phyloP scores from a whole-genome alignment of 2,113 vertebrate species.

The Archocentrus centrarchus region DNA sequence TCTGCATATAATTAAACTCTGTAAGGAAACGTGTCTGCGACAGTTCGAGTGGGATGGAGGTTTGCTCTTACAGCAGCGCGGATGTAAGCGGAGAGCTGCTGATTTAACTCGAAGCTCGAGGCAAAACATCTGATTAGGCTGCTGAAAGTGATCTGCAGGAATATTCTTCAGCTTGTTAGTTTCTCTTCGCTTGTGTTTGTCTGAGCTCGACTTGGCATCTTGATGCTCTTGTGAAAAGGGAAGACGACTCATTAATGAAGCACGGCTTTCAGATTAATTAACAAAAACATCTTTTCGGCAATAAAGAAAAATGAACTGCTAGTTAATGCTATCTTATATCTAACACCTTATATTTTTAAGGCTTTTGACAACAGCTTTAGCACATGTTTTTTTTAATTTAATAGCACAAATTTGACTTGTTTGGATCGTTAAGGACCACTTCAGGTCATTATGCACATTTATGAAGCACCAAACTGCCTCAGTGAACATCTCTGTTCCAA shows the following conservation, averaged over 20 bases:
- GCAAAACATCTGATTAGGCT: slow-evolving; percentile 6
- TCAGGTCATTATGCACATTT: slow-evolving; percentile 16
- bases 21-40: slow-evolving; percentile 18
- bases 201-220: not conserved
- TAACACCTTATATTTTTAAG: not conserved
- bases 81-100: not conserved
- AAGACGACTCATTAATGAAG: not conserved
- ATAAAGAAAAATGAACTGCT: not conserved
- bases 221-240: not conserved
- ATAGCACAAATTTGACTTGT: not conserved
- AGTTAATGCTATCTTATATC: not conserved
- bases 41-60: slow-evolving; percentile 37
- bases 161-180: not conserved
- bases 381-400: not conserved
- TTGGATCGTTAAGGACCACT: slow-evolving; percentile 9
- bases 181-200: not conserved
- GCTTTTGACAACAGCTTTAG: not conserved
- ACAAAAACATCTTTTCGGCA: not conserved
- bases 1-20: slow-evolving; percentile 52
- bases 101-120: slow-evolving; percentile 30
- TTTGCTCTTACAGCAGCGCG: slow-evolving; percentile 23
- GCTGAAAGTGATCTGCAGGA: slow-evolving; percentile 10
- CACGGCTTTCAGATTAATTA: not conserved
- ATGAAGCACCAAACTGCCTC: not conserved
- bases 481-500: not conserved